Conservation (phyloP, 2,888 invertebrate genomes). For the Criorhina ranunculi region DNA sequence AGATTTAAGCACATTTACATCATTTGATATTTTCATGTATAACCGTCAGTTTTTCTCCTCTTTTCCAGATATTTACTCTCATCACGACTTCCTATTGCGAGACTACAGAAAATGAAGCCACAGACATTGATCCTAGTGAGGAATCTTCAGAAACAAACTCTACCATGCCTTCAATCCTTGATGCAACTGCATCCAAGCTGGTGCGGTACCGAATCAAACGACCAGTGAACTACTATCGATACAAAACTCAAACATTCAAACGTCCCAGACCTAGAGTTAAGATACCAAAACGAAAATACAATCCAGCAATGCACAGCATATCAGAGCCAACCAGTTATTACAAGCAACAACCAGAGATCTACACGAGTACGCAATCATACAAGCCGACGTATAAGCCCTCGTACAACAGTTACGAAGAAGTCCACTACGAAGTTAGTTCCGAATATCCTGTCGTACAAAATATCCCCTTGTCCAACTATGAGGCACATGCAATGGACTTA, state of each 20-base stretch:
- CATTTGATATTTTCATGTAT: neutral
- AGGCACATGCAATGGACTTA: constrained; percentile 81
- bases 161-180: constrained; percentile 66
- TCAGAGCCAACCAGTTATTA: constrained; percentile 77
- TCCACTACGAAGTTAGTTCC: constrained; percentile 78
- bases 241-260: constrained; percentile 78
- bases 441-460: constrained; percentile 65
- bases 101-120: constrained; percentile 30
- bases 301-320: constrained; percentile 78
- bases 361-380: constrained; percentile 65
- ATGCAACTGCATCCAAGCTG: constrained; percentile 80
- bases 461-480: constrained; percentile 81
- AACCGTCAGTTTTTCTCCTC: neutral
- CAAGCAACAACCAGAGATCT: constrained; percentile 75
- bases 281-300: constrained; percentile 80
- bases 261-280: constrained; percentile 80
- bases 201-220: constrained; percentile 82
- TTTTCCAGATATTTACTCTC: constrained; percentile 43
- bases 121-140: neutral
- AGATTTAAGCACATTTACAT: no score
- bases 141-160: constrained; percentile 26
- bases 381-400: constrained; percentile 73
- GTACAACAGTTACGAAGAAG: constrained; percentile 78
- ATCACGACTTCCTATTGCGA: neutral
- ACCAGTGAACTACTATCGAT: constrained; percentile 78